phyloP scores from a whole-genome alignment of 2,888 invertebrate species.

The Amiota minor region DNA sequence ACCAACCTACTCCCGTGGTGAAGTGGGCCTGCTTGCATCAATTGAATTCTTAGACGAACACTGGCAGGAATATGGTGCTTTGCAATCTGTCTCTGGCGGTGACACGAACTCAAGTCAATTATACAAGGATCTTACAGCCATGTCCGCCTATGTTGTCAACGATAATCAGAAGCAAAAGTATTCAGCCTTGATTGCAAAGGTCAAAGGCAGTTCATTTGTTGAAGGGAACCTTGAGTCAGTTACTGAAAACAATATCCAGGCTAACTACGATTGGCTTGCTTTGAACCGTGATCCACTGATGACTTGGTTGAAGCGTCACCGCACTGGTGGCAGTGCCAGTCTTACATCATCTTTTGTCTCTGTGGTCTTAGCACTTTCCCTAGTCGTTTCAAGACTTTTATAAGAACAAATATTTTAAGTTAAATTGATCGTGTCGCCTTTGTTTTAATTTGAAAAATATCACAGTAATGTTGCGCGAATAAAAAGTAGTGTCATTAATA shows the following conservation, averaged over 20 bases:
- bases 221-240: conserved; percentile 44
- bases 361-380: conserved; percentile 40
- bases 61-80: conserved; percentile 63
- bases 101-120: conserved; percentile 63
- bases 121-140: conserved; percentile 57
- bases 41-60: conserved; percentile 75
- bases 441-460: no score
- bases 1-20: conserved; percentile 63
- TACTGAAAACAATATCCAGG: conserved; percentile 51
- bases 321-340: conserved; percentile 47
- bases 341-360: conserved; percentile 49
- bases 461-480: no score
- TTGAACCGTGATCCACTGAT: conserved; percentile 64
- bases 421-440: no score
- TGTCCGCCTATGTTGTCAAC: conserved; percentile 62
- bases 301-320: conserved; percentile 54
- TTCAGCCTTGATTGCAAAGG: conserved; percentile 53
- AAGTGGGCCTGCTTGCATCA: conserved; percentile 74
- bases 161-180: conserved; percentile 57
- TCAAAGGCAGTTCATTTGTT: conserved; percentile 54
- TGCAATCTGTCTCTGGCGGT: conserved; percentile 59
- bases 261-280: conserved; percentile 62
- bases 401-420: conserved; percentile 36
- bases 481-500: no score
- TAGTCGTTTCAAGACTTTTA: conserved; percentile 48